Evolutionary conservation across 1,140 invertebrate genomes (phyloP).

Genomic region (Pogonomyrmex barbatus): DNA sequence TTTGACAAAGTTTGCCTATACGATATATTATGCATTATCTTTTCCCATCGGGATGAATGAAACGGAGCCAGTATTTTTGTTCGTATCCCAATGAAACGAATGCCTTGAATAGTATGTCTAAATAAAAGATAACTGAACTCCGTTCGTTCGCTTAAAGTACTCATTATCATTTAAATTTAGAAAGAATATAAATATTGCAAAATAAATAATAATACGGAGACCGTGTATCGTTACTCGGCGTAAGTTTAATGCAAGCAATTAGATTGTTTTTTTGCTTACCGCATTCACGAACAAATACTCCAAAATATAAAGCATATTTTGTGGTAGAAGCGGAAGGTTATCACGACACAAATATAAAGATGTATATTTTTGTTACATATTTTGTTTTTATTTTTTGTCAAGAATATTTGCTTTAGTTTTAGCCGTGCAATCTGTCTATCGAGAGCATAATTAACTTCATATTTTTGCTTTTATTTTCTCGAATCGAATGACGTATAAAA

Average conservation of each 20-base stretch:
- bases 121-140: neutral
- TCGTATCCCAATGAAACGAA: neutral
- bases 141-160: neutral
- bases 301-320: neutral
- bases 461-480: neutral
- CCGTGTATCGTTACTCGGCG: neutral
- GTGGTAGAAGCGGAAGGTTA: neutral
- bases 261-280: neutral
- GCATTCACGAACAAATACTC: neutral
- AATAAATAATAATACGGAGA: neutral
- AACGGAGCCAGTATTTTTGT: neutral
- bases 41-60: slow-evolving; percentile 9
- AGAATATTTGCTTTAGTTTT: neutral
- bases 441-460: neutral
- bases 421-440: neutral
- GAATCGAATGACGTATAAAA: neutral
- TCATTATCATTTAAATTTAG: neutral
- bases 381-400: neutral
- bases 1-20: slow-evolving; percentile 45
- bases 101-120: neutral
- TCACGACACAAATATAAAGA: neutral
- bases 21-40: slow-evolving; percentile 1
- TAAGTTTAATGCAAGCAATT: neutral
- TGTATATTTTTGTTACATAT: neutral
- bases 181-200: neutral